Evolutionary conservation across 2,113 vertebrate genomes (phyloP), one percentile per base, ranked within the genome.

Genomic region (Trematocara unimaculatum): DNA sequence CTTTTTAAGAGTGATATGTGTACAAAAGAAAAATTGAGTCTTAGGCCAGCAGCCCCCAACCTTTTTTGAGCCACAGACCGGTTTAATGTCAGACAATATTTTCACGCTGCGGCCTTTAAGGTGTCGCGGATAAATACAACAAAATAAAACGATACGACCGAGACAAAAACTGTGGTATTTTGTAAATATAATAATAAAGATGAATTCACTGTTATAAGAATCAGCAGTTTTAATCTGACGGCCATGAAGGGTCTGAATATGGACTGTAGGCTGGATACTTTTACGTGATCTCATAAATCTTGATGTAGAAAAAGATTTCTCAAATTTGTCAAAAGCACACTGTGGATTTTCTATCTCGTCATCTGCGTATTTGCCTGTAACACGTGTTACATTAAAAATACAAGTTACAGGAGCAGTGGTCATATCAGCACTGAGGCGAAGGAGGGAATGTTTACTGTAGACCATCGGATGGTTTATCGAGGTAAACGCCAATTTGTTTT

Each of bases 91-190:
- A 60, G 29, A 8, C 29, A 60, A 18, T 60, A 29, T 33, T 60
- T 60, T 33, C 8, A 10, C 2, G 14, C 56, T 58, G 14, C 0
- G 1, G 29, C 56, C 29, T 60, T 60, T 60, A 33, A 60, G 56
- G 29, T 33, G 56, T 33, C 3, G 8, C 8, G 0, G 56, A 60
- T 60, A 60, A 60, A 60, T 60, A 33, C 15, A 33, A 33, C 56
- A 33, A 33, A 60, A 60, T 3, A 18, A 60, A 33, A 11, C 0
- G 3, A 7, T 6, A 33, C 1, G 15, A 33, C 0, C 3, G 1
- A 62, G 29, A 62, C 56, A 17, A 17, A 58, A 58, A 58, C 56
- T 58, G 40, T 12, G 26, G 0, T 15, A 1, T 17, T 9, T 58
- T 60, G 58, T 60, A 60, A 60, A 33, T 60, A 18, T 60, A 10